Percentiles rank a stretch among this genome's conserved stretches.
Evolutionary conservation across 2,888 invertebrate genomes (phyloP).

Genomic region (Buathra laborator): DNA sequence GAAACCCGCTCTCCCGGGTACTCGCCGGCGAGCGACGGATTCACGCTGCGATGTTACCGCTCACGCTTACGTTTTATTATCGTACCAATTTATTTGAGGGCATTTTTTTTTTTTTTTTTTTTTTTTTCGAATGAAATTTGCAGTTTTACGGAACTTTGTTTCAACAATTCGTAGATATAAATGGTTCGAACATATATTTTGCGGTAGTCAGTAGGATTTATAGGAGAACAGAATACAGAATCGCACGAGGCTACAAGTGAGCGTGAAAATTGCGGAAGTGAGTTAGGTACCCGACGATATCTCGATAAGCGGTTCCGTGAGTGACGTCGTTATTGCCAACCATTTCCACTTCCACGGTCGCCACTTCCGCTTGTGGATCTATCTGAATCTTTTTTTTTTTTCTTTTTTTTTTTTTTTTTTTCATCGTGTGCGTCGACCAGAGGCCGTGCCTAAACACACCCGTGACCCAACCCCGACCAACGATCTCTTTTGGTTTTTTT

Average conservation of each 20-base stretch:
- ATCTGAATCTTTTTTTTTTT: conserved; percentile 31
- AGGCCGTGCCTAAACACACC: conserved; percentile 67
- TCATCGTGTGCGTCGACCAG: conserved; percentile 28
- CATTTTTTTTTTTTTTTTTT: conserved; percentile 1
- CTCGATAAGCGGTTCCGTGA: conserved; percentile 81
- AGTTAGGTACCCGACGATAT: conserved; percentile 80
- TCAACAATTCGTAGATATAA: too few relatives aligned
- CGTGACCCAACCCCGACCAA: conserved; percentile 60
- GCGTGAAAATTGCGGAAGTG: conserved; percentile 81
- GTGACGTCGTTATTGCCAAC: conserved; percentile 83
- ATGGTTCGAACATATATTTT: not conserved
- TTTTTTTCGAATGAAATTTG: too few relatives aligned
- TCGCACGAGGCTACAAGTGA: conserved; percentile 34
- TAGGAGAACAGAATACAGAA: conserved; percentile 34
- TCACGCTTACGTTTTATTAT: conserved; percentile 54
- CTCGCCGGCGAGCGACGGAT: not conserved
- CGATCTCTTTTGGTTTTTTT: conserved; percentile 9
- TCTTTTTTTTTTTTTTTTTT: conserved; percentile 17
- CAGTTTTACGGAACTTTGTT: too few relatives aligned
- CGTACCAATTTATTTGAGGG: conserved; percentile 35
- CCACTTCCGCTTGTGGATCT: conserved; percentile 77
- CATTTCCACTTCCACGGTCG: conserved; percentile 83
- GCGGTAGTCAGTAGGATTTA: not conserved
- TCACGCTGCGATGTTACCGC: conserved; percentile 65
- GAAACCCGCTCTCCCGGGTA: conserved; percentile 33